Evolutionary conservation across 1,140 invertebrate species (phyloP).

Genomic region (Drosophila navojoa): DNA sequence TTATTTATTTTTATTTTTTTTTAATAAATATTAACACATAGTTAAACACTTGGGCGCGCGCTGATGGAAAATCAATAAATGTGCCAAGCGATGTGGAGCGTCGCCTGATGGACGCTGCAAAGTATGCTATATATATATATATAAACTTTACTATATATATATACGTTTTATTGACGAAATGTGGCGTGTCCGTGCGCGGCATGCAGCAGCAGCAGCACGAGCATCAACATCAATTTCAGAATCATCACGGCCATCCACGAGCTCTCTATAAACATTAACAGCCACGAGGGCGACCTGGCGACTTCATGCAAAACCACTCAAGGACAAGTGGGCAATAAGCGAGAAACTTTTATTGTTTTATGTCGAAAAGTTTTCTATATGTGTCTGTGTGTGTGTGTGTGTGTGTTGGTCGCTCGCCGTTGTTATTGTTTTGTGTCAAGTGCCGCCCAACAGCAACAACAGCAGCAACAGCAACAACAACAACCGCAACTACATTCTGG

Average conservation of each 20-base stretch:
- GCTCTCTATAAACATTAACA: constrained; percentile 6
- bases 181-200: constrained; percentile 40
- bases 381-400: constrained; percentile 8
- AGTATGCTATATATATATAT: constrained; percentile 32
- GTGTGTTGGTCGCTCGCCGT: constrained; percentile 1
- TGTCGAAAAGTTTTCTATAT: constrained; percentile 62
- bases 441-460: constrained; percentile 31
- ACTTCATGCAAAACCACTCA: constrained; percentile 77
- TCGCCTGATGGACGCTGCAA: constrained; percentile 49
- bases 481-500: not conserved
- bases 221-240: not conserved
- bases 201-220: constrained; percentile 6
- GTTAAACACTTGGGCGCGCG: constrained; percentile 72
- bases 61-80: constrained; percentile 79
- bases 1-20: constrained; percentile 64
- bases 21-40: constrained; percentile 81
- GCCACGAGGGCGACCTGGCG: constrained; percentile 16
- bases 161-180: constrained; percentile 74
- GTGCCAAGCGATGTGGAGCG: constrained; percentile 12
- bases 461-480: too few species aligned
- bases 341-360: constrained; percentile 82
- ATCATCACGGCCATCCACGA: constrained; percentile 1
- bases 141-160: constrained; percentile 19
- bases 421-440: constrained; percentile 48
- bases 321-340: constrained; percentile 81